phyloP scores from a whole-genome alignment of 2,113 vertebrate genomes.

The Podarcis muralis region DNA sequence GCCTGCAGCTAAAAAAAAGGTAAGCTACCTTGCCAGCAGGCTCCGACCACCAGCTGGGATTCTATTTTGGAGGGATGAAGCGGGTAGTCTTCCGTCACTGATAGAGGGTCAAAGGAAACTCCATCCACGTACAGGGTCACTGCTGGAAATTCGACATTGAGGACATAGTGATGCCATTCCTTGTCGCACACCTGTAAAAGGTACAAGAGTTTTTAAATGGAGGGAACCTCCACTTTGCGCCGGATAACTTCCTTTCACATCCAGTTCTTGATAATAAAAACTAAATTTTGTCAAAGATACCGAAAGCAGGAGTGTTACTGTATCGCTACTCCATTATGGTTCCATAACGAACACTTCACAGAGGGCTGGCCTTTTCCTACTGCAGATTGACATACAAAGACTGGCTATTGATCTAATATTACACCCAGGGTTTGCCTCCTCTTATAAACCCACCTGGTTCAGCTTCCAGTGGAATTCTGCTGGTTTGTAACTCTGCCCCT shows the following conservation, averaged over 20 bases:
- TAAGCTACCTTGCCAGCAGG: constrained; percentile 95
- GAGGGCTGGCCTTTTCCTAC: no score
- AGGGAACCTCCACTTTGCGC: not conserved
- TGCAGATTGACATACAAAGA: not conserved
- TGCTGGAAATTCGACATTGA: constrained; percentile 88
- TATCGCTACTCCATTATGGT: not conserved
- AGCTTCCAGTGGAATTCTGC: constrained; percentile 98
- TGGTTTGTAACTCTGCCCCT: constrained; percentile 87
- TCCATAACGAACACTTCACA: no score
- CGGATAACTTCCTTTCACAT: no score
- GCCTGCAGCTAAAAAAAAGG: not conserved
- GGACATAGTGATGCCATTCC: constrained; percentile 97
- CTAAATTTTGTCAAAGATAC: no score
- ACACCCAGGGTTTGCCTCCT: no score
- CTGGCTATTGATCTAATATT: not conserved
- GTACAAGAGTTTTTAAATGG: not conserved
- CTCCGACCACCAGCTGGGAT: constrained; percentile 93
- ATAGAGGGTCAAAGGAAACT: constrained; percentile 88
- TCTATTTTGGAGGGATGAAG: constrained; percentile 89
- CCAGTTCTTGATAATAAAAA: not conserved
- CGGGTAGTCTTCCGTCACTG: constrained; percentile 94
- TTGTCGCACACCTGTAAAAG: constrained; percentile 89
- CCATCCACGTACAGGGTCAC: constrained; percentile 93
- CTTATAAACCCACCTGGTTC: constrained; percentile 81
- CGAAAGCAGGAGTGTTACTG: not conserved